Percentiles rank a stretch among this genome's conserved stretches.
Conservation (phyloP, 2,797 vertebrate genomes). For the Phataginus tetradactyla region DNA sequence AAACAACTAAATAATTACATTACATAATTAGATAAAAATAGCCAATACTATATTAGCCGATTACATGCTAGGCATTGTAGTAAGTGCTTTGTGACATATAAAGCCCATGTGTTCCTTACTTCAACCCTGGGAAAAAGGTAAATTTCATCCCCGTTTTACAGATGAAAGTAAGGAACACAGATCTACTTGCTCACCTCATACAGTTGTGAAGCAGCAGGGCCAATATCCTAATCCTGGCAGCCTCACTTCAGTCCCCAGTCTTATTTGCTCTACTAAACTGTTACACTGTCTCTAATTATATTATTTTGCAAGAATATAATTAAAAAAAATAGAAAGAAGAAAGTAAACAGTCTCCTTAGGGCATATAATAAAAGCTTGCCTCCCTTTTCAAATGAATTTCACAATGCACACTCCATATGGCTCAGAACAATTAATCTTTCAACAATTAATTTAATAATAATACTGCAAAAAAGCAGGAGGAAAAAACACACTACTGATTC, state of each 20-base stretch:
- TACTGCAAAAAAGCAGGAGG: not conserved
- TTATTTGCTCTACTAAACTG: not conserved
- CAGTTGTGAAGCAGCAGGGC: not conserved
- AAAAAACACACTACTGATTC: not conserved
- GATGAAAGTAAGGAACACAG: not conserved
- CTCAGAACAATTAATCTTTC: not conserved
- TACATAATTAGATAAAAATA: conserved; percentile 17
- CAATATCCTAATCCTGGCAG: not conserved
- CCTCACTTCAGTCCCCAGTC: not conserved
- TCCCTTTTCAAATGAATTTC: conserved; percentile 8
- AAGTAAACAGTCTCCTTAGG: not conserved
- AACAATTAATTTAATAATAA: conserved; percentile 33
- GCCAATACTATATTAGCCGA: not conserved
- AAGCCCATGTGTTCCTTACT: not conserved
- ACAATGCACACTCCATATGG: not conserved
- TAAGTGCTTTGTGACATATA: not conserved
- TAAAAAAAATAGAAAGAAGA: conserved; percentile 24
- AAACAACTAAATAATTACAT: not conserved
- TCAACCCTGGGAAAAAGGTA: not conserved
- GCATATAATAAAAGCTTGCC: not conserved
- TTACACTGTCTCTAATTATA: not conserved
- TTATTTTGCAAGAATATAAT: not conserved
- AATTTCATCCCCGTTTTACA: not conserved
- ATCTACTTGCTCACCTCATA: not conserved
- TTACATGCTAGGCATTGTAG: not conserved